Percentiles rank a stretch among this genome's conserved stretches.
Evolutionary conservation across 2,113 vertebrate genomes (phyloP).

Genomic region (Gavia stellata): DNA sequence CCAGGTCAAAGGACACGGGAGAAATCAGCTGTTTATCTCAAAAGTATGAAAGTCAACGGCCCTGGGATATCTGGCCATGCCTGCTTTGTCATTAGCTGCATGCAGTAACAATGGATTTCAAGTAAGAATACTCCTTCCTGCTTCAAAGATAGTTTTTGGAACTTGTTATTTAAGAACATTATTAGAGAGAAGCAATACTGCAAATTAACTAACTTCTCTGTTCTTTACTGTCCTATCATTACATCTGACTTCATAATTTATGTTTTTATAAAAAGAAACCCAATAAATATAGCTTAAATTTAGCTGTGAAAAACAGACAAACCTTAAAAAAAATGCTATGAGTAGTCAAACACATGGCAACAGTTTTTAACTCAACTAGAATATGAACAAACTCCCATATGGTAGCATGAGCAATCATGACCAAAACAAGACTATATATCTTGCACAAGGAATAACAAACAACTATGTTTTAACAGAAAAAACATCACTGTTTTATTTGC

Average conservation of each 20-base stretch:
- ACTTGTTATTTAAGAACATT: neutral
- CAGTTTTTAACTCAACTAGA: constrained; percentile 42
- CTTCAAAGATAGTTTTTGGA: neutral
- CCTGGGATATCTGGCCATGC: neutral
- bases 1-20: neutral
- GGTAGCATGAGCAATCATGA: constrained; percentile 61
- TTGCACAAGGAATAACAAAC: constrained; percentile 37
- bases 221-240: neutral
- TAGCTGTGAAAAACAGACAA: constrained; percentile 14
- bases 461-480: neutral
- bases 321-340: constrained; percentile 14
- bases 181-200: neutral
- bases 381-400: constrained; percentile 60
- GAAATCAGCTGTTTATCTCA: neutral
- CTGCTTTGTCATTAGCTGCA: neutral
- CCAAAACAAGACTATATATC: constrained; percentile 57
- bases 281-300: constrained; percentile 1
- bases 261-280: neutral
- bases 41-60: neutral
- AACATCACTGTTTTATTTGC: neutral
- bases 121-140: neutral
- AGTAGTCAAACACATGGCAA: constrained; percentile 62
- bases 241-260: neutral
- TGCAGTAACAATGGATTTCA: neutral
- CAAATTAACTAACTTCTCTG: neutral